Evolutionary conservation across 1,140 invertebrate species (phyloP).

Genomic region (Asbolus verrucosus): DNA sequence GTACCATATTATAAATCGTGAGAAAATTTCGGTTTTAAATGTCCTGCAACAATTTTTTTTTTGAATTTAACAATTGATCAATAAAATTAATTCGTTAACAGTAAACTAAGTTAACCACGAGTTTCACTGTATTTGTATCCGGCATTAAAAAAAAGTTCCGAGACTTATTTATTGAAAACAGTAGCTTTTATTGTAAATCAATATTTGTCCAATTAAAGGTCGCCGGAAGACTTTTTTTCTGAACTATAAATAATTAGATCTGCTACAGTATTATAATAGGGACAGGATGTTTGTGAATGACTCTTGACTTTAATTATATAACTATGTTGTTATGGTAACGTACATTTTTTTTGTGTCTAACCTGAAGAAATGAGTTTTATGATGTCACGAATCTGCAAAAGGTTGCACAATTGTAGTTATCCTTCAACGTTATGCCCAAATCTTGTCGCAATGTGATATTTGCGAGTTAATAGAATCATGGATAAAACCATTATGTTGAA

Average conservation of each 20-base stretch:
- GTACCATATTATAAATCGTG: too few species aligned
- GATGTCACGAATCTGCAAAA: neutral
- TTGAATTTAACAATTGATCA: too few species aligned
- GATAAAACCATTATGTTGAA: conserved; percentile 8
- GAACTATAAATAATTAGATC: neutral
- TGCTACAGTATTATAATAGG: neutral
- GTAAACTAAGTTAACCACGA: too few species aligned
- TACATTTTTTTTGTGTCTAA: too few species aligned
- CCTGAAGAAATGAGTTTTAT: neutral
- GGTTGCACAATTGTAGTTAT: conserved; percentile 31
- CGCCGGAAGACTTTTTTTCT: neutral
- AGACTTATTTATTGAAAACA: neutral
- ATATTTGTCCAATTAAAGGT: neutral
- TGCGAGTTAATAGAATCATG: neutral
- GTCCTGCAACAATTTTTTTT: too few species aligned
- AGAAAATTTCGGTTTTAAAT: too few species aligned
- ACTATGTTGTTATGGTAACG: too few species aligned
- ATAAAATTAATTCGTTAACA: too few species aligned
- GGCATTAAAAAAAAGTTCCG: too few species aligned
- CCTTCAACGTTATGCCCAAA: neutral
- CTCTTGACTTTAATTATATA: neutral
- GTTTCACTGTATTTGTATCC: too few species aligned
- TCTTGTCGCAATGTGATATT: too few species aligned
- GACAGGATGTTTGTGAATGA: neutral
- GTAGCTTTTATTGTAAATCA: neutral